A percentile compares a stretch with the other conserved stretches of the same genome.
phyloP scores from a whole-genome alignment of 2,797 vertebrate species.

The Eidolon dupreanum region DNA sequence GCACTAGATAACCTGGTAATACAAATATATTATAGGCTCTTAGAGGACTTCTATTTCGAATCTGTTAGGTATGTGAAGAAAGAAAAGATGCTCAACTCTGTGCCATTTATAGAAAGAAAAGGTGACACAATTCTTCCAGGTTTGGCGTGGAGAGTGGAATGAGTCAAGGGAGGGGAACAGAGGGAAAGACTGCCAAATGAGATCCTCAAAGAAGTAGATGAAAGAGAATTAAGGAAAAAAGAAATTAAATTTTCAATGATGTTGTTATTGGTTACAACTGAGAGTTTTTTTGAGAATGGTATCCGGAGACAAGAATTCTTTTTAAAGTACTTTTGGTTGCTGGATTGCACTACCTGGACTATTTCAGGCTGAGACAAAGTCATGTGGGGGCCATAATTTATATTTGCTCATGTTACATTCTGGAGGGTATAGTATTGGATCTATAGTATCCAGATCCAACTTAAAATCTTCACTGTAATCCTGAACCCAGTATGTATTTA shows the following conservation, averaged over 20 bases:
- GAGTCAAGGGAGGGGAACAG: accelerated
- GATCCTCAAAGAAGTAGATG: background rate
- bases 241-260: background rate
- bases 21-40: conserved; percentile 62
- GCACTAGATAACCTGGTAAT: conserved; percentile 69
- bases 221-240: background rate
- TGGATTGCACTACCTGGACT: background rate
- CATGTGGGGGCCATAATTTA: background rate
- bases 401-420: background rate
- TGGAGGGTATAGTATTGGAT: background rate
- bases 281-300: background rate
- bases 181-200: background rate
- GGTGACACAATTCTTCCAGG: background rate
- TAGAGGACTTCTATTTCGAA: conserved; percentile 63
- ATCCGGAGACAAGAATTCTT: background rate
- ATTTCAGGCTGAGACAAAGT: background rate
- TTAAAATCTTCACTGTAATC: background rate
- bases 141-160: background rate
- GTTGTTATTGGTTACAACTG: background rate
- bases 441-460: background rate
- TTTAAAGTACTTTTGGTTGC: background rate
- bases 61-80: conserved; percentile 44
- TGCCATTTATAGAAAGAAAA: background rate
- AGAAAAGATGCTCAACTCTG: background rate
- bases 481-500: background rate